phyloP scores from a whole-genome alignment of 2,797 vertebrate genomes.

The Sphenopsis melanotis region DNA sequence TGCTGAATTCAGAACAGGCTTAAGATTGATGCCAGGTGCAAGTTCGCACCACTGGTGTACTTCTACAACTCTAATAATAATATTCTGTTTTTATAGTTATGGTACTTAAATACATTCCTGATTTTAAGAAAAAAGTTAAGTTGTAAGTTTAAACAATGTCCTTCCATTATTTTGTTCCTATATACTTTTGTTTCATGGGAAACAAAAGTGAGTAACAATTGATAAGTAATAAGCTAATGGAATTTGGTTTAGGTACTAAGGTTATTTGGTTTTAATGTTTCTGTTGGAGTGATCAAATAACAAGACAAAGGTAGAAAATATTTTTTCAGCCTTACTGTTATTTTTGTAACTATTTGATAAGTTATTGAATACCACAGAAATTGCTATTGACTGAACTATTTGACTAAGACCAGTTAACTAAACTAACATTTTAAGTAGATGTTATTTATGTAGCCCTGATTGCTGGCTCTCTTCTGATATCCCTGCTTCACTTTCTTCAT shows the following conservation, averaged over 20 bases:
- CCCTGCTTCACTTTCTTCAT: background rate
- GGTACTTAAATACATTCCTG: background rate
- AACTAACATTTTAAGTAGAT: background rate
- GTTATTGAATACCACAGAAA: background rate
- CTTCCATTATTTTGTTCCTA: background rate
- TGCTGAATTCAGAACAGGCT: background rate
- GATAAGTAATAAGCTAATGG: background rate
- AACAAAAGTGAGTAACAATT: background rate
- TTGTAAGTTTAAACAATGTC: background rate
- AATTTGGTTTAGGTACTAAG: background rate
- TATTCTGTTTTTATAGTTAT: background rate
- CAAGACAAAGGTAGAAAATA: background rate
- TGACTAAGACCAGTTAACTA: background rate
- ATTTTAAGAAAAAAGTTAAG: background rate
- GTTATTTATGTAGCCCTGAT: background rate
- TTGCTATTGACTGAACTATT: background rate
- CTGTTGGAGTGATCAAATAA: background rate
- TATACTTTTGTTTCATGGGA: background rate
- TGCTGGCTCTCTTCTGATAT: background rate
- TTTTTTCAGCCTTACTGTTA: background rate
- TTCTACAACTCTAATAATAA: background rate
- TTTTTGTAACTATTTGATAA: background rate
- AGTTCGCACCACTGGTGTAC: background rate
- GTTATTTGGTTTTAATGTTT: background rate
- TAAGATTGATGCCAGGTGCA: background rate